phyloP scores from a whole-genome alignment of 2,797 vertebrate species.

The Pteropus rufus region DNA sequence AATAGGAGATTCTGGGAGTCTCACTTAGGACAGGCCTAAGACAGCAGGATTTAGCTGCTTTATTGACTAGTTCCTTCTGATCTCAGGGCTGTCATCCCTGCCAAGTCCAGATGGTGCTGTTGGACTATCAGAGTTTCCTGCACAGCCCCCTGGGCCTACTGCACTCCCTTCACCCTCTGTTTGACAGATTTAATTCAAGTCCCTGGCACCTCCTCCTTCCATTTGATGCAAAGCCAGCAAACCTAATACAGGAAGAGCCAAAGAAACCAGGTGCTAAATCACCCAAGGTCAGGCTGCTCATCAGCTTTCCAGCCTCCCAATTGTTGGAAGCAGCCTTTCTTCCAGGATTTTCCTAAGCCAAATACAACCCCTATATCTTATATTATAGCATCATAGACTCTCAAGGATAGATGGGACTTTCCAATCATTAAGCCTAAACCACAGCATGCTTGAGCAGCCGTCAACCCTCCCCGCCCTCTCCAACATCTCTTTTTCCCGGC shows the following conservation, averaged over 20 bases:
- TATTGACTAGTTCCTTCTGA: background rate
- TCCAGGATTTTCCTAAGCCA: conserved; percentile 15
- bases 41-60: background rate
- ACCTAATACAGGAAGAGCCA: conserved; percentile 23
- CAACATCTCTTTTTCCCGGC: background rate
- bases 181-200: conserved; percentile 61
- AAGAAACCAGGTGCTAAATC: conserved; percentile 57
- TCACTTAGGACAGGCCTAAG: background rate
- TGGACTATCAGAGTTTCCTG: background rate
- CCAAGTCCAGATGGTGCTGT: conserved; percentile 60
- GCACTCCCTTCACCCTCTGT: background rate
- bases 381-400: background rate
- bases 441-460: background rate
- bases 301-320: background rate
- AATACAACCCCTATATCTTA: background rate
- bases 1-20: background rate
- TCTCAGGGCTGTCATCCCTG: background rate
- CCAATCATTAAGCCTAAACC: conserved; percentile 1
- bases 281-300: conserved; percentile 32
- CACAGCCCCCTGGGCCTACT: background rate
- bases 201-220: conserved; percentile 44
- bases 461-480: background rate
- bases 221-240: conserved; percentile 53
- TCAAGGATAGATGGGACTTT: conserved; percentile 18
- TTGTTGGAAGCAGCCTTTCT: conserved; percentile 13